Evolutionary conservation across 2,113 vertebrate species (phyloP).

Genomic region (Hyla sarda): DNA sequence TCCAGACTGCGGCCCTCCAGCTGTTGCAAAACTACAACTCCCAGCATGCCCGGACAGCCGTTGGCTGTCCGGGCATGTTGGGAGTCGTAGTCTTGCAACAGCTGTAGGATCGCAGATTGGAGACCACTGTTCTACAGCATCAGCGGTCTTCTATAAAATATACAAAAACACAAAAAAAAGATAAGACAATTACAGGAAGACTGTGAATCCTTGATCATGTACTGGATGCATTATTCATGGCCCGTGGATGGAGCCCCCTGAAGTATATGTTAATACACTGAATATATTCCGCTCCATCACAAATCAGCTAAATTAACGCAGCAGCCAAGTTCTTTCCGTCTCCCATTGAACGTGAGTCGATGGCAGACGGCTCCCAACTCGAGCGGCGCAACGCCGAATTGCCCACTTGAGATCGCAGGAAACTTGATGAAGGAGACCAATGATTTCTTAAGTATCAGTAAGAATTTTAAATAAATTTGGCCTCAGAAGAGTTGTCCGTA

Average conservation of each 20-base stretch:
- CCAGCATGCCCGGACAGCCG: no score
- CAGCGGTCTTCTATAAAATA: neutral
- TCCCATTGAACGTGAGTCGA: neutral
- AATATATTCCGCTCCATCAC: slow-evolving; percentile 32
- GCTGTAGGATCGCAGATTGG: no score
- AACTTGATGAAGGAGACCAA: neutral
- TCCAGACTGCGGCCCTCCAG: no score
- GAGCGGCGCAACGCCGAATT: neutral
- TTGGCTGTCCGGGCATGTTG: no score
- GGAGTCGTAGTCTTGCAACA: no score
- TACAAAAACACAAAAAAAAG: neutral
- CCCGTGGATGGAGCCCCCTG: neutral
- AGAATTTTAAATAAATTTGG: neutral
- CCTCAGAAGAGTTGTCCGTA: neutral
- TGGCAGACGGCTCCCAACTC: neutral
- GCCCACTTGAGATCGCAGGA: neutral
- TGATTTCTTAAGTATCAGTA: neutral
- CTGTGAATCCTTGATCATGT: neutral
- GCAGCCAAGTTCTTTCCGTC: neutral
- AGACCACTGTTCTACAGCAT: no score
- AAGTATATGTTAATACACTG: slow-evolving; percentile 6
- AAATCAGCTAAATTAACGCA: slow-evolving; percentile 22
- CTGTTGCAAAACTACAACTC: no score
- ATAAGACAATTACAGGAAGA: neutral
- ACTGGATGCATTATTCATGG: neutral